Conservation (phyloP, 2,113 vertebrate species). For the Thymallus thymallus region DNA sequence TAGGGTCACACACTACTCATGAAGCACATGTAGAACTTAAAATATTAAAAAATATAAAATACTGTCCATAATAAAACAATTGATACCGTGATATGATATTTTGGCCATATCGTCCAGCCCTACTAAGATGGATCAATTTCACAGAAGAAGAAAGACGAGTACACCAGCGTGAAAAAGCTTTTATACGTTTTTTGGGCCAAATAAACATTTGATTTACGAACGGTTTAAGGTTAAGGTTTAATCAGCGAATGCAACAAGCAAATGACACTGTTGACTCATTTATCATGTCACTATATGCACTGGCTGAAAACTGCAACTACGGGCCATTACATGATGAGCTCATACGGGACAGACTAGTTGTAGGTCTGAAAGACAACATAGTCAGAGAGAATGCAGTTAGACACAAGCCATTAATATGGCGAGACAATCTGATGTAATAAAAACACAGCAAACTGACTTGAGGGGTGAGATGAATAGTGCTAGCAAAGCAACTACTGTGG, state of each 20-base stretch:
- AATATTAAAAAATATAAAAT: no score
- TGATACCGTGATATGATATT: no score
- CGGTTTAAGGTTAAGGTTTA: neutral
- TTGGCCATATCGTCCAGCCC: no score
- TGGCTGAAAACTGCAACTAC: conserved; percentile 18
- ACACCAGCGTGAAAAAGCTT: neutral
- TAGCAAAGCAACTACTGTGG: neutral
- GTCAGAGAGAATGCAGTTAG: conserved; percentile 13
- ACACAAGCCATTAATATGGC: conserved; percentile 4
- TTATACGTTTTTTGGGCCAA: neutral
- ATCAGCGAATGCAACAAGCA: neutral
- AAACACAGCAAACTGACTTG: conserved; percentile 14
- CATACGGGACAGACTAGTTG: neutral
- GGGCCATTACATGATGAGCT: neutral
- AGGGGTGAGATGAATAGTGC: neutral
- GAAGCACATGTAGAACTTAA: no score
- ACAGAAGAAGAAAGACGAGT: neutral
- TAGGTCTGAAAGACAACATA: neutral
- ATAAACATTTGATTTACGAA: neutral
- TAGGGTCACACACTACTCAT: no score
- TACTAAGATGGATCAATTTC: neutral
- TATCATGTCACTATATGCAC: neutral
- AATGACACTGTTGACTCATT: neutral
- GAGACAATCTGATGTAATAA: conserved; percentile 6
- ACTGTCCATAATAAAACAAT: no score